phyloP scores from a whole-genome alignment of 2,113 vertebrate genomes.

The Colinus virginianus region DNA sequence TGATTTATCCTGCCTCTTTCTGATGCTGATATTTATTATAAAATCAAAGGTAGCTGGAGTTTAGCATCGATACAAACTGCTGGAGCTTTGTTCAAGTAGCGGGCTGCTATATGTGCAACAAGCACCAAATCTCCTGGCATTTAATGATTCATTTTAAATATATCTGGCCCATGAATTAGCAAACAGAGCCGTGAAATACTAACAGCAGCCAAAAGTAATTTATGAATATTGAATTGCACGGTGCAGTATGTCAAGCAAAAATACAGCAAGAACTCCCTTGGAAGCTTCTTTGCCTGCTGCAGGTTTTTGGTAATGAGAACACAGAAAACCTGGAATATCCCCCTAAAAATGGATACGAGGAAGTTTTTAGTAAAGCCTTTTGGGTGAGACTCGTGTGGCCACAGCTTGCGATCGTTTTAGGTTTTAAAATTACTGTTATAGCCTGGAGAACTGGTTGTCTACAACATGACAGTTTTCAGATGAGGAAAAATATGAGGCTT shows the following conservation, averaged over 20 bases:
- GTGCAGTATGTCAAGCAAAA: conserved; percentile 12
- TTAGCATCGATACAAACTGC: conserved; percentile 30
- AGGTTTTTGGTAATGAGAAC: not conserved
- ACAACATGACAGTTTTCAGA: conserved; percentile 2
- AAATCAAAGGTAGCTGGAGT: conserved; percentile 52
- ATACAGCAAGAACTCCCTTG: not conserved
- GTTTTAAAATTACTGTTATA: not conserved
- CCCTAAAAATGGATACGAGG: not conserved
- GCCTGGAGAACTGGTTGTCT: not conserved
- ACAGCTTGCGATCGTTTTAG: not conserved
- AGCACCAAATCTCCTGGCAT: conserved; percentile 19
- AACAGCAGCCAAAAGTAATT: conserved; percentile 51
- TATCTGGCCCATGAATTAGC: conserved; percentile 52
- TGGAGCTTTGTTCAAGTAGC: conserved; percentile 15
- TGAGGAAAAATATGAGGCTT: conserved; percentile 2
- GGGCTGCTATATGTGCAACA: conserved; percentile 12
- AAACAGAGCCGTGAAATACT: conserved; percentile 51
- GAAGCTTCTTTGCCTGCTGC: conserved; percentile 18
- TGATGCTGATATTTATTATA: conserved; percentile 38
- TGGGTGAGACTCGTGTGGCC: not conserved
- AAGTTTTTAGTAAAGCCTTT: not conserved
- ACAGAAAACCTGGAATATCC: not conserved
- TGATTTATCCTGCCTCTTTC: conserved; percentile 46
- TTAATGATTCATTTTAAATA: conserved; percentile 43
- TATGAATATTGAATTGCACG: conserved; percentile 41